Evolutionary conservation across 2,113 vertebrate species (phyloP).

Genomic region (Sapayoa aenigma): DNA sequence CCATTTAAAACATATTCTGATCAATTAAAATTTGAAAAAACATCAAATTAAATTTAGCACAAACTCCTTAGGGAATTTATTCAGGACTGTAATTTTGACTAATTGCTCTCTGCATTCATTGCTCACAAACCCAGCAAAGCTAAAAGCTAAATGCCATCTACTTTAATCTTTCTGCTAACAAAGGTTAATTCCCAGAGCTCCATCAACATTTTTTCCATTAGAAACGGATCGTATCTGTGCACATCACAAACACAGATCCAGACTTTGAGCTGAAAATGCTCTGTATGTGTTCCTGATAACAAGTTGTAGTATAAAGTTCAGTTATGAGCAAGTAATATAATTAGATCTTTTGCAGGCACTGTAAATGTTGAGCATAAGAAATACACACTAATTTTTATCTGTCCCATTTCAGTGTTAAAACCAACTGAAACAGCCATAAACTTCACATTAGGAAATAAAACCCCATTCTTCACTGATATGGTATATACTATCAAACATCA

Average conservation of each 20-base stretch:
- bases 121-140: not conserved
- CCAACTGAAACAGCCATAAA: not conserved
- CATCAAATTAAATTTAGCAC: not conserved
- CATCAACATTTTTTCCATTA: not conserved
- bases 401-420: not conserved
- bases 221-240: not conserved
- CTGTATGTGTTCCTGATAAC: not conserved
- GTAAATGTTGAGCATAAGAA: not conserved
- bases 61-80: not conserved
- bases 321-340: not conserved
- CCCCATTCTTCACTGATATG: fast-evolving
- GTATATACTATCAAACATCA: not conserved
- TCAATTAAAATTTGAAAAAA: not conserved
- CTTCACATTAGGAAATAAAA: not conserved
- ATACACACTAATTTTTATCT: not conserved
- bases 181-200: not conserved
- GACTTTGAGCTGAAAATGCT: not conserved
- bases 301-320: not conserved
- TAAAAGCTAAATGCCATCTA: not conserved
- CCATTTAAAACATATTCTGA: not conserved
- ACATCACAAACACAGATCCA: not conserved
- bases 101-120: not conserved
- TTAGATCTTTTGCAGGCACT: not conserved
- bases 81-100: not conserved
- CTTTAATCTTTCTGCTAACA: not conserved